These are phyloP conservation scores for Noturus placidus DNA, from an alignment of 2,113 vertebrate species.

Conservation along the genomic window DNA sequence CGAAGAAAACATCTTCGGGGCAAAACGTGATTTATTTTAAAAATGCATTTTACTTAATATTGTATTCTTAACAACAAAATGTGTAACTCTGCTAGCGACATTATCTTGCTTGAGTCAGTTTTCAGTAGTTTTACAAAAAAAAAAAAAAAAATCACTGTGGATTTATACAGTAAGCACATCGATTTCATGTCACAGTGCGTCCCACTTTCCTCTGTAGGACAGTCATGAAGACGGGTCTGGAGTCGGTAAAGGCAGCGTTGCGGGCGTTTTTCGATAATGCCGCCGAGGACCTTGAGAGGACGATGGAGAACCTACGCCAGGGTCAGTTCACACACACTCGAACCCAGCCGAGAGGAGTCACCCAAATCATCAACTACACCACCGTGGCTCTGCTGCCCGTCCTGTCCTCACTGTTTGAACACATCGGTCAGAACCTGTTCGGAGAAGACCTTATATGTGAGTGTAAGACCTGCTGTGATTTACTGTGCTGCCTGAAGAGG, in stretches of 20 bases:
- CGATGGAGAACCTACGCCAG: conserved; percentile 89
- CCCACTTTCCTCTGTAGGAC: conserved; percentile 71
- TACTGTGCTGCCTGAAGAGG: neutral
- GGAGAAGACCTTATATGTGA: conserved; percentile 92
- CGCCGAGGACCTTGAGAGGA: conserved; percentile 90
- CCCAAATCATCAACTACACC: conserved; percentile 97
- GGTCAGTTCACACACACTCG: conserved; percentile 93
- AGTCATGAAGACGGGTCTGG: conserved; percentile 94
- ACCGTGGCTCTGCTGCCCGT: conserved; percentile 89
- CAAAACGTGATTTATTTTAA: no score
- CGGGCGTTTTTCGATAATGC: conserved; percentile 85
- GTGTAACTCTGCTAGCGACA: neutral
- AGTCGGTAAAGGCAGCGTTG: conserved; percentile 85
- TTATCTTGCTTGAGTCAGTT: neutral
- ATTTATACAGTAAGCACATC: neutral
- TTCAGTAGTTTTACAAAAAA: neutral
- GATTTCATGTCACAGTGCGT: neutral
- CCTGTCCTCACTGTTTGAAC: conserved; percentile 90
- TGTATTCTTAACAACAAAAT: no score
- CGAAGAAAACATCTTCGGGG: no score
- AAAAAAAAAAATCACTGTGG: neutral
- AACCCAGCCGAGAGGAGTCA: conserved; percentile 83
- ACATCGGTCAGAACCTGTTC: conserved; percentile 91
- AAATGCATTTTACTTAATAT: no score
- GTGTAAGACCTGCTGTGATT: conserved; percentile 44